A percentile compares a stretch with the other conserved stretches of the same genome.
phyloP scores from a whole-genome alignment of 2,113 vertebrate species.

The Drymodes brunneopygia region DNA sequence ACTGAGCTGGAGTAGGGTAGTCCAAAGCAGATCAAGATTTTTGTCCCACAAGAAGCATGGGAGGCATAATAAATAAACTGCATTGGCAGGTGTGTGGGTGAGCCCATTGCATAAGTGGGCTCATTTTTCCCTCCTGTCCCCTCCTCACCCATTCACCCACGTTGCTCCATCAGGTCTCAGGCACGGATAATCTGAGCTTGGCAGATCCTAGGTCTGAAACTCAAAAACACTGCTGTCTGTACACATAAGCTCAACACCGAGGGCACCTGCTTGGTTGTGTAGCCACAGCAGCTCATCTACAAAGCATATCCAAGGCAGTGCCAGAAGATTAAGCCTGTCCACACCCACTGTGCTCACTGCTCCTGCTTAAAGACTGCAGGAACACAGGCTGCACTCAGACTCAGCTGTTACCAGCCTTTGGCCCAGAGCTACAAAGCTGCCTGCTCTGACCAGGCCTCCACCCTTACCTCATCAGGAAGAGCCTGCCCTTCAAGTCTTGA shows the following conservation, averaged over 20 bases:
- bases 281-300: background rate
- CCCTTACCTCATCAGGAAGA: background rate
- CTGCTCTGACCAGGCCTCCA: background rate
- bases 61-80: background rate
- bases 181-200: background rate
- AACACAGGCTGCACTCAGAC: background rate
- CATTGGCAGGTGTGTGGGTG: accelerated
- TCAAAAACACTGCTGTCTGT: background rate
- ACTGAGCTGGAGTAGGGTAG: background rate
- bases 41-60: background rate
- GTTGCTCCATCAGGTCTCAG: background rate
- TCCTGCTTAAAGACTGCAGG: background rate
- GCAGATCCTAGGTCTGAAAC: background rate
- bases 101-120: background rate
- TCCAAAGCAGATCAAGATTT: background rate
- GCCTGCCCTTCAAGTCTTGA: background rate
- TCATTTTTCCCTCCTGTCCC: background rate
- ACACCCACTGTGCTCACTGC: background rate
- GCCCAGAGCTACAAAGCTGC: background rate
- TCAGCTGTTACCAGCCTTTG: background rate
- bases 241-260: background rate
- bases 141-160: background rate
- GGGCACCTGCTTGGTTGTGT: background rate
- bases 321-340: background rate
- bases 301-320: background rate